Evolutionary conservation across 1,140 invertebrate genomes (phyloP).

Genomic region (Paraescarpia echinospica): DNA sequence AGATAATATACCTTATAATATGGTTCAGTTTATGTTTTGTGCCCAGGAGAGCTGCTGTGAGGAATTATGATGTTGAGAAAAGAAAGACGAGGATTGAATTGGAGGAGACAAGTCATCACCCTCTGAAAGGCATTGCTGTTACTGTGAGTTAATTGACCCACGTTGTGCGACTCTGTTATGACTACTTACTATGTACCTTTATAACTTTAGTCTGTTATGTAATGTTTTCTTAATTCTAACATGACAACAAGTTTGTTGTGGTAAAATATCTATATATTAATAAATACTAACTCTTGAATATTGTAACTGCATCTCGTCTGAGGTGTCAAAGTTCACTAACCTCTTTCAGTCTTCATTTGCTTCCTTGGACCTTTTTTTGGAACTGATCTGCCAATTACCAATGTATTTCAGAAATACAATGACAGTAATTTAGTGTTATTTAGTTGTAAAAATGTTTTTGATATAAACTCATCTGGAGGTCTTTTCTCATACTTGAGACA

Average conservation of each 20-base stretch:
- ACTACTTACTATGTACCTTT: not conserved
- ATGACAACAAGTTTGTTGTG: not conserved
- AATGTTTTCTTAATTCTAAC: not conserved
- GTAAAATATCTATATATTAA: no score
- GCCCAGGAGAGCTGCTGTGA: conserved; percentile 43
- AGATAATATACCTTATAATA: not conserved
- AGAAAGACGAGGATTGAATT: conserved; percentile 31
- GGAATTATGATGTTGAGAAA: conserved; percentile 48
- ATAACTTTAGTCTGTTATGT: not conserved
- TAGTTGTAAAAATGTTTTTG: no score
- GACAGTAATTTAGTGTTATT: no score
- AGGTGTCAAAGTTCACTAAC: no score
- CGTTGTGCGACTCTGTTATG: not conserved
- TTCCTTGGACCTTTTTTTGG: no score
- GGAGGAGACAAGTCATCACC: conserved; percentile 60
- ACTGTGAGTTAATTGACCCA: conserved; percentile 26
- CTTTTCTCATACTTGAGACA: no score
- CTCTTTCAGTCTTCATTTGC: no score
- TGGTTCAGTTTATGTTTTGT: not conserved
- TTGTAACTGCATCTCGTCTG: no score
- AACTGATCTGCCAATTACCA: no score
- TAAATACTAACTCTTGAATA: no score
- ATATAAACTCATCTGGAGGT: no score
- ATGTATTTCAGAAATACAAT: no score
- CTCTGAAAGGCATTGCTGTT: conserved; percentile 63